Conservation (phyloP, 2,113 vertebrate genomes). For the Propithecus coquereli region DNA sequence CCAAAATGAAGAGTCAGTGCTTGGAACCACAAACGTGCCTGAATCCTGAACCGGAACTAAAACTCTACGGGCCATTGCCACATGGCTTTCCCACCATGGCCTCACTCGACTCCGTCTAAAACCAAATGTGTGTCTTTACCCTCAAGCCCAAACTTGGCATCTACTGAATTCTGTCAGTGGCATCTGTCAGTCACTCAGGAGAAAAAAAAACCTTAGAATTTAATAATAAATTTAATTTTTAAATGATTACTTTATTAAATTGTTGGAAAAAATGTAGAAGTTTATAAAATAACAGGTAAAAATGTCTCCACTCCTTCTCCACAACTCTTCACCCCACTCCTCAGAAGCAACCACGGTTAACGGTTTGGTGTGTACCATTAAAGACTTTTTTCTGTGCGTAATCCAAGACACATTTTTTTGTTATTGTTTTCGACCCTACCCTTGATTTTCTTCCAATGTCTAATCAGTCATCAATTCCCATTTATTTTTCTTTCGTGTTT, state of each 20-base stretch:
- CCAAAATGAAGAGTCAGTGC: neutral
- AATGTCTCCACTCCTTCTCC: neutral
- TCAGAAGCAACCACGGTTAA: neutral
- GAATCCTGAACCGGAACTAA: neutral
- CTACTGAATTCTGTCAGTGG: neutral
- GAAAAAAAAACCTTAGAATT: neutral
- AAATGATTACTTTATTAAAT: neutral
- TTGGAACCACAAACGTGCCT: neutral
- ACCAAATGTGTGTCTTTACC: neutral
- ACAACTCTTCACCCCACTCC: neutral
- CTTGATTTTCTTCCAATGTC: neutral
- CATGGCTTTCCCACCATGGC: neutral
- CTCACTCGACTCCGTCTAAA: neutral
- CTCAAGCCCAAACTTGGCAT: neutral
- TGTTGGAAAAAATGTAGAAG: neutral
- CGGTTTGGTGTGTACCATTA: neutral
- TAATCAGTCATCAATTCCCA: neutral
- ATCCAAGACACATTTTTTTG: neutral
- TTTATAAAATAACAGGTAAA: neutral
- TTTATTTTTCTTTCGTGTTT: conserved; percentile 10
- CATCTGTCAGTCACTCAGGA: neutral
- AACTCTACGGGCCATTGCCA: neutral
- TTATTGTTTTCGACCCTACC: neutral
- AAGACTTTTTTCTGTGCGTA: neutral
- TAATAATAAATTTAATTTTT: neutral